phyloP scores from a whole-genome alignment of 2,113 vertebrate species.

The Gasterosteus aculeatus region DNA sequence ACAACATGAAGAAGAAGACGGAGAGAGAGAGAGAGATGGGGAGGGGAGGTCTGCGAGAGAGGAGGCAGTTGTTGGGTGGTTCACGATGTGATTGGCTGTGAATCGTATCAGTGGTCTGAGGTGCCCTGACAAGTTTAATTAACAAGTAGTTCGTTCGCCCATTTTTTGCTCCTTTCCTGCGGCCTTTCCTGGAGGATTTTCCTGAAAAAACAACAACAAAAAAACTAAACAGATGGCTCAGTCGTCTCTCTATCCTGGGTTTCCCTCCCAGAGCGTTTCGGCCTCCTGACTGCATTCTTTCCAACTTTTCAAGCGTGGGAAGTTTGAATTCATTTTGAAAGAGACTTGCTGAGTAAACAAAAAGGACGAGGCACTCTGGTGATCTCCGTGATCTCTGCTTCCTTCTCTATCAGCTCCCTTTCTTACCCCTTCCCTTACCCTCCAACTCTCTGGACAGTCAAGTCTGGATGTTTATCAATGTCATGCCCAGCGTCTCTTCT shows the following conservation, averaged over 20 bases:
- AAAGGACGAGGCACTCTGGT: conserved; percentile 25
- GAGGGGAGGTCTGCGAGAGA: conserved; percentile 15
- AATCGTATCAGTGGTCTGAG: conserved; percentile 44
- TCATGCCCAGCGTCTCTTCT: conserved; percentile 13
- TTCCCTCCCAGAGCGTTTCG: conserved; percentile 23
- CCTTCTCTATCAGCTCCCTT: conserved; percentile 10
- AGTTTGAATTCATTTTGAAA: conserved; percentile 32
- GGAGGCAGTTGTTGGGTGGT: conserved; percentile 10
- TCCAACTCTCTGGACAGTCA: conserved; percentile 22
- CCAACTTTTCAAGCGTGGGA: conserved; percentile 35
- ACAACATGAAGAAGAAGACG: conserved; percentile 20
- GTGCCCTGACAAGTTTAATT: conserved; percentile 56
- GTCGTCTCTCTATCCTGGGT: conserved; percentile 34
- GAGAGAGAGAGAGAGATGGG: not conserved
- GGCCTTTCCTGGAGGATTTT: conserved; percentile 37
- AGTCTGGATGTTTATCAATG: conserved; percentile 15
- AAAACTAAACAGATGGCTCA: not conserved
- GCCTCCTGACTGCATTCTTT: conserved; percentile 9
- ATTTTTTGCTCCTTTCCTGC: conserved; percentile 36
- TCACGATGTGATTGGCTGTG: conserved; percentile 40
- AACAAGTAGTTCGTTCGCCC: conserved; percentile 26
- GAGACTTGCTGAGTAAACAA: conserved; percentile 15
- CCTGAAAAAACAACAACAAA: not conserved
- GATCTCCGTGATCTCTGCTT: conserved; percentile 24
- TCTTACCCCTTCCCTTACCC: not conserved